phyloP scores from a whole-genome alignment of 2,797 vertebrate species.

The Octomys mimax region DNA sequence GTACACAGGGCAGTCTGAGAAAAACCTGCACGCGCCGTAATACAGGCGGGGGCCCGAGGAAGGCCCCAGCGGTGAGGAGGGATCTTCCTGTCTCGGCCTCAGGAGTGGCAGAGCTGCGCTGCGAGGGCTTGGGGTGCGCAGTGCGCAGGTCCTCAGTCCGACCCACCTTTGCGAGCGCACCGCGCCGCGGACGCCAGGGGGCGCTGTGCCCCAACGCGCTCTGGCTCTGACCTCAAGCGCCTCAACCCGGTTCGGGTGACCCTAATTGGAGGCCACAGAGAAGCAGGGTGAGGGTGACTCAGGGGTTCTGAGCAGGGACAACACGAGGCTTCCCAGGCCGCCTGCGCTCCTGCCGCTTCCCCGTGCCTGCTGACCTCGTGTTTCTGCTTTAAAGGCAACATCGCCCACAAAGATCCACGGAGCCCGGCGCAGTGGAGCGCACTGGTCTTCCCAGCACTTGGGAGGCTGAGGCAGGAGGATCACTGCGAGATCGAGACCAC shows the following conservation, averaged over 20 bases:
- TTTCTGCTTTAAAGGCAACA: not conserved
- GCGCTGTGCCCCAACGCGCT: not conserved
- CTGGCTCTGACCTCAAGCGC: not conserved
- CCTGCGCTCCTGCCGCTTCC: not conserved
- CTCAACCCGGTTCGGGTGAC: not conserved
- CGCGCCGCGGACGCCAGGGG: not conserved
- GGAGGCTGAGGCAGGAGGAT: no score
- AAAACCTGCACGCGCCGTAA: no score
- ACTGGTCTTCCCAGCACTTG: no score
- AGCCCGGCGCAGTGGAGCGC: no score
- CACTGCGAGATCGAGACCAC: no score
- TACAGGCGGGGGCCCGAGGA: not conserved
- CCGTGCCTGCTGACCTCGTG: not conserved
- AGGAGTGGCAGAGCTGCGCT: not conserved
- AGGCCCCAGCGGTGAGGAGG: not conserved
- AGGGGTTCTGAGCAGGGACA: not conserved
- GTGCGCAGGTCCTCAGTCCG: not conserved
- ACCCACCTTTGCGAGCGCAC: not conserved
- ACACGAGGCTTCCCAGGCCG: not conserved
- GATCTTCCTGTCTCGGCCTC: not conserved
- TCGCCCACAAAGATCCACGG: not conserved
- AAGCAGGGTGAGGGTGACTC: not conserved
- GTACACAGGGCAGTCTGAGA: not conserved
- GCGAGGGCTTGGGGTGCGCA: fast-evolving
- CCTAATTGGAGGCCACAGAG: not conserved